A percentile compares a stretch with the other conserved stretches of the same genome.
Evolutionary conservation across 1,140 invertebrate genomes (phyloP).

Genomic region (Rhizoglyphus robini): DNA sequence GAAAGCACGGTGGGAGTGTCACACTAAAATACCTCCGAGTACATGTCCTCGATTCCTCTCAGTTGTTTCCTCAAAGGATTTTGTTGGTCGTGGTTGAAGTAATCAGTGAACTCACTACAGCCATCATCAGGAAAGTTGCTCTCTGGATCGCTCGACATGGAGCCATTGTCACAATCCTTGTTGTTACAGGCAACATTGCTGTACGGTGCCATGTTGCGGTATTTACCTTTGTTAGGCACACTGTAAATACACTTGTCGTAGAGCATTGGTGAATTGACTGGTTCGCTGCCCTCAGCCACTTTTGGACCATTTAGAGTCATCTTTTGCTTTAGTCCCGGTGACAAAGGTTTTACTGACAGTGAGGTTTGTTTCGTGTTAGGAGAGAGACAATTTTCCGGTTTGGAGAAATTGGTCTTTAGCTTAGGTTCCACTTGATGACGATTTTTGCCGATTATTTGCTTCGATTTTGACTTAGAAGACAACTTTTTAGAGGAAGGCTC

Average conservation of each 20-base stretch:
- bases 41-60: constrained; percentile 74
- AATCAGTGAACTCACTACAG: constrained; percentile 37
- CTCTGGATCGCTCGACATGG: constrained; percentile 55
- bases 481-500: not conserved
- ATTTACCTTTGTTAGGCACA: constrained; percentile 15
- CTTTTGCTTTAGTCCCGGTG: not conserved
- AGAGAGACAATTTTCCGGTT: constrained; percentile 6
- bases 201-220: constrained; percentile 10
- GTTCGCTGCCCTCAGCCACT: not conserved
- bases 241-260: constrained; percentile 12
- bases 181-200: not conserved
- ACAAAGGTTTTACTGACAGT: not conserved
- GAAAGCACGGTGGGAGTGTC: not conserved
- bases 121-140: constrained; percentile 52
- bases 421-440: not conserved
- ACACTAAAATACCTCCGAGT: constrained; percentile 47
- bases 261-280: not conserved
- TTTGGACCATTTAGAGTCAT: not conserved
- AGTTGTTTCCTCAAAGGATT: constrained; percentile 55
- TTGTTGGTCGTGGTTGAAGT: constrained; percentile 38
- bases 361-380: not conserved
- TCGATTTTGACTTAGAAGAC: not conserved
- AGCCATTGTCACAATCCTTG: constrained; percentile 27
- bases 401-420: constrained; percentile 8
- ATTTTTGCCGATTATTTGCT: not conserved